Base-by-base conservation (phyloP, 2,888 invertebrate genomes). In the Drosophila atripex region DNA sequence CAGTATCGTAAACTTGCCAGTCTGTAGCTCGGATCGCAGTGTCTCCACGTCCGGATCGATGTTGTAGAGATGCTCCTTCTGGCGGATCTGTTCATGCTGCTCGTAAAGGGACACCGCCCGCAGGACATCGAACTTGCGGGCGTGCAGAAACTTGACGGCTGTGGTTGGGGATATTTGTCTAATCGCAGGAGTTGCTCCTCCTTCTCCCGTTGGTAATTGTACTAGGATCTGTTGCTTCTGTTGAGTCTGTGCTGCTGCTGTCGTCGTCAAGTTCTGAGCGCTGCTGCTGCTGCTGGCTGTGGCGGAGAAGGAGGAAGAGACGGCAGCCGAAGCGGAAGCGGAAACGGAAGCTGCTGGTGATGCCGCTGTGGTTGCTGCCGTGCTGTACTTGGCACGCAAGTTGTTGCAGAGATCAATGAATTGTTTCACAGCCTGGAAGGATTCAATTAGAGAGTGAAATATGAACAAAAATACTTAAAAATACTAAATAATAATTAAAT, bases 1-100 rank as follows among this genome's bases (percentile, higher is more conserved):
- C 94, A 99, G 93, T 90, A 99, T 96, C 78, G 98, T 98, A 92
- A 99, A 98, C 93, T 99, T 99, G 80, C 97, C 98, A 60, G 98
- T 98, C 87, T 95, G 94, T 72, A 99, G 92, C 93, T 99, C 99
- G 38, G 95, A 94, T 88, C 95, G 94, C 53, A 99, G 93, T 1
- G 97, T 97, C 88, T 97, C 97, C 86, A 94, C 93, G 78, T 94
- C 93, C 2, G 98, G 96, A 91, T 98, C 95, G 86, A 99, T 95
- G 86, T 95, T 93, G 75, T 94, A 94, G 73, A 99, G 94, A 54
- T 97, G 97, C 92, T 99, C 98, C 73, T 96, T 94, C 72, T 95
- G 94, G 74, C 98, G 93, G 50, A 97, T 98, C 58, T 95, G 94
- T 92, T 98, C 97, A 92, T 99, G 98, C 89, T 97, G 97, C 86